Percentiles rank a stretch among this genome's conserved stretches.
These are phyloP conservation scores for Phalloptychus januarius DNA, from an alignment of 2,797 vertebrate genomes.

Conservation along the genomic window DNA sequence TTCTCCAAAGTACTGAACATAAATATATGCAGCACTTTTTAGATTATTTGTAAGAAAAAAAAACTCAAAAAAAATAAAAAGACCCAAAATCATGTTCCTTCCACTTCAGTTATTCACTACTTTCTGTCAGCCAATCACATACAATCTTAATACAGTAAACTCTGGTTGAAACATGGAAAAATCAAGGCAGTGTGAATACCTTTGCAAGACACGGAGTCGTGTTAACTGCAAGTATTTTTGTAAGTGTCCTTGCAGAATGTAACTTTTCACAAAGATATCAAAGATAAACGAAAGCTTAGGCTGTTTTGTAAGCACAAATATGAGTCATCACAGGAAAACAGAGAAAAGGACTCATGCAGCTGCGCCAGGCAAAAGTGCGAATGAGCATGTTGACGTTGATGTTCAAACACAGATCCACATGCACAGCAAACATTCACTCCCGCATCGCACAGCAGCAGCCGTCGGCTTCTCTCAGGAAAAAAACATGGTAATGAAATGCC, in stretches of 20 bases:
- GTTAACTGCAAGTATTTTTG: background rate
- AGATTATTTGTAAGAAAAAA: background rate
- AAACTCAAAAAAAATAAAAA: background rate
- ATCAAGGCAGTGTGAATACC: background rate
- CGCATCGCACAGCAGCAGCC: conserved; percentile 20
- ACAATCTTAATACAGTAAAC: background rate
- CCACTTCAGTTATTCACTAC: background rate
- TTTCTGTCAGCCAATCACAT: background rate
- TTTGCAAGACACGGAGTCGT: background rate
- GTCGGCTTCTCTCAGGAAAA: conserved; percentile 12
- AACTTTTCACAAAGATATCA: conserved; percentile 39
- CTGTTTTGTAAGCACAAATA: conserved; percentile 36
- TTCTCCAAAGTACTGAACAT: background rate
- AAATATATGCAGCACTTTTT: background rate
- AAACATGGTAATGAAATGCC: conserved; percentile 43
- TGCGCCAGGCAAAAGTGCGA: conserved; percentile 53
- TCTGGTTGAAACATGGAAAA: background rate
- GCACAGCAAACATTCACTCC: conserved; percentile 55
- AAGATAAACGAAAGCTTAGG: conserved; percentile 19
- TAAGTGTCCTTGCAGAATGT: background rate
- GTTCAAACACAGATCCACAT: conserved; percentile 63
- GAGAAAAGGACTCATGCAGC: conserved; percentile 57
- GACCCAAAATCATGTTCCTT: background rate
- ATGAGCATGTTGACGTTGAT: conserved; percentile 55
- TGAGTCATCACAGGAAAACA: conserved; percentile 28